Evolutionary conservation across 2,797 vertebrate species (phyloP), one percentile per base, ranked within the genome.

Genomic region (Gallirallus australis): DNA sequence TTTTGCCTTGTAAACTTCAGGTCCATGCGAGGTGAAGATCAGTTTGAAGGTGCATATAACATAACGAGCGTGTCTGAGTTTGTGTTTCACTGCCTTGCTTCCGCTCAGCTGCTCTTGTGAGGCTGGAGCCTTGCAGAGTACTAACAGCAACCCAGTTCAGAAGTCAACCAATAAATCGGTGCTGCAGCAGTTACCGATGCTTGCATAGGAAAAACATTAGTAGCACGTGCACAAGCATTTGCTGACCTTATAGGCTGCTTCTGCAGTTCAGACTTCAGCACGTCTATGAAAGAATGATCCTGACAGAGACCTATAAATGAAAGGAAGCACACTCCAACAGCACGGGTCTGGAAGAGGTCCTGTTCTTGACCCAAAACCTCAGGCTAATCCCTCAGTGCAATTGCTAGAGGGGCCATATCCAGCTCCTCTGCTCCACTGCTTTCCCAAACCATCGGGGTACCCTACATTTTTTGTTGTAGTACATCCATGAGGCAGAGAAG

Each of bases 1-100:
- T 69, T 92, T 85, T 75, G 78, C 86, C 92, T 91, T 53, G 61
- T 92, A 92, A 95, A 94, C 70, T 56, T 71, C 73, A 71, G 53
- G 65, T 83, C 86, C 35, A 4, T 5, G 28, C 35, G 47, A 89
- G 81, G 78, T 59, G 75, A 95, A 75, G 90, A 71, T 47, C 78
- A 39, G 47, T 65, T 54, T 80, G 93, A 90, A 89, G 86, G 91
- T 30, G 71, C 39, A 9, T 12, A 14, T 15, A 83, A 89, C 42
- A 35, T 65, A 95, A 75, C 0, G 0, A 80, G 82, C 1, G 0
- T 30, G 35, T 33, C 84, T 60, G 50, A 66, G 39, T 68, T 48
- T 64, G 60, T 4, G 40, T 89, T 90, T 86, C 75, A 39, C 45
- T 54, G 77, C 68, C 52, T 65, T 9, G 20, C 80, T 93, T 77